These are phyloP conservation scores for Perccottus glenii DNA, from an alignment of 2,113 vertebrate species.

Conservation along the genomic window DNA sequence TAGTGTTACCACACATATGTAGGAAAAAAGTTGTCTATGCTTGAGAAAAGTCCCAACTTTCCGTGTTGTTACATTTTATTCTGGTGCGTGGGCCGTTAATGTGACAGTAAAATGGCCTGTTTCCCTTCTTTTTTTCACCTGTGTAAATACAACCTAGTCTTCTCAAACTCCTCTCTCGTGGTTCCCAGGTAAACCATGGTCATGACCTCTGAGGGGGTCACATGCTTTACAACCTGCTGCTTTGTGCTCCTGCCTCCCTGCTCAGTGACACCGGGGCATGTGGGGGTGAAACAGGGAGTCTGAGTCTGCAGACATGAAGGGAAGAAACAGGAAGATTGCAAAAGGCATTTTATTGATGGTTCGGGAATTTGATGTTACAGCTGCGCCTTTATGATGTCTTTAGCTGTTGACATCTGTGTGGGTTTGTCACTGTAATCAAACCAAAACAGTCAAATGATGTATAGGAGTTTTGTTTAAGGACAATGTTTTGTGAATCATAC, in stretches of 20 bases:
- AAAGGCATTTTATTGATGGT: neutral
- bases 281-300: slow-evolving; percentile 15
- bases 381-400: slow-evolving; percentile 18
- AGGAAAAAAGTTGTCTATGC: neutral
- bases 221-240: slow-evolving; percentile 55
- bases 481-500: no score
- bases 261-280: slow-evolving; percentile 40
- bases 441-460: no score
- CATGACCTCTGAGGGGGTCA: slow-evolving; percentile 31
- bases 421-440: slow-evolving; percentile 31
- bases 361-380: slow-evolving; percentile 19
- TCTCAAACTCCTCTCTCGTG: slow-evolving; percentile 28
- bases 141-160: slow-evolving; percentile 39
- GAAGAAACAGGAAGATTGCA: slow-evolving; percentile 20
- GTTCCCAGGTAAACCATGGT: slow-evolving; percentile 33
- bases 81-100: neutral
- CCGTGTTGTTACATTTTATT: slow-evolving; percentile 5
- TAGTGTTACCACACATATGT: neutral
- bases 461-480: no score
- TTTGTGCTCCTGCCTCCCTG: slow-evolving; percentile 9
- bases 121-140: slow-evolving; percentile 28
- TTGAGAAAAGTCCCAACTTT: neutral
- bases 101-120: slow-evolving; percentile 5
- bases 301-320: slow-evolving; percentile 28
- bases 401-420: slow-evolving; percentile 6